Conservation (phyloP, 2,797 vertebrate genomes). For the Liasis olivaceus region DNA sequence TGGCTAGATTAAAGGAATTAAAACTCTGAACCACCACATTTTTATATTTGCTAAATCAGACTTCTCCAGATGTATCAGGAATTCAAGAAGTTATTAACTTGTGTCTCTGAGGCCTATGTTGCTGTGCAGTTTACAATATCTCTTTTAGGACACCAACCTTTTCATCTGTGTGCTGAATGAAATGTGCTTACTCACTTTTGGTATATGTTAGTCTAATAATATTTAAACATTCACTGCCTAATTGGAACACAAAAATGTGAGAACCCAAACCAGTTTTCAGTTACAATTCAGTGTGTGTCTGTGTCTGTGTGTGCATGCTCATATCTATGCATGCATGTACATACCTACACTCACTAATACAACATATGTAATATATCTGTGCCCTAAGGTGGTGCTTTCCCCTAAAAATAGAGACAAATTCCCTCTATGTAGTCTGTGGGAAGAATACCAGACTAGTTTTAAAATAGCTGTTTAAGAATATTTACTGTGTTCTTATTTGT, state of each 20-base stretch:
- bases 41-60: background rate
- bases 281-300: no score
- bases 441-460: no score
- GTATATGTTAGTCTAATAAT: background rate
- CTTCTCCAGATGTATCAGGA: background rate
- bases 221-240: background rate
- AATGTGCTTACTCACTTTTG: background rate
- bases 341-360: background rate
- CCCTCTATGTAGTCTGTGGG: no score
- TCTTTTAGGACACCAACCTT: background rate
- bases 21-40: background rate
- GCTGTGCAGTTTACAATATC: background rate
- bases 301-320: no score
- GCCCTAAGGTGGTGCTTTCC: slow-evolving; percentile 13
- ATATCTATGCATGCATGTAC: no score
- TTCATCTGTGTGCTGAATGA: background rate
- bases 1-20: background rate
- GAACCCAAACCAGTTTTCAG: background rate
- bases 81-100: no score
- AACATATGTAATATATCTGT: fast-evolving
- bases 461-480: no score
- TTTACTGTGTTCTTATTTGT: no score
- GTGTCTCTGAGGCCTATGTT: background rate
- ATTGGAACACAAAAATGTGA: background rate
- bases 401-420: background rate